Conservation (phyloP, 2,113 vertebrate species). For the Heptranchias perlo region DNA sequence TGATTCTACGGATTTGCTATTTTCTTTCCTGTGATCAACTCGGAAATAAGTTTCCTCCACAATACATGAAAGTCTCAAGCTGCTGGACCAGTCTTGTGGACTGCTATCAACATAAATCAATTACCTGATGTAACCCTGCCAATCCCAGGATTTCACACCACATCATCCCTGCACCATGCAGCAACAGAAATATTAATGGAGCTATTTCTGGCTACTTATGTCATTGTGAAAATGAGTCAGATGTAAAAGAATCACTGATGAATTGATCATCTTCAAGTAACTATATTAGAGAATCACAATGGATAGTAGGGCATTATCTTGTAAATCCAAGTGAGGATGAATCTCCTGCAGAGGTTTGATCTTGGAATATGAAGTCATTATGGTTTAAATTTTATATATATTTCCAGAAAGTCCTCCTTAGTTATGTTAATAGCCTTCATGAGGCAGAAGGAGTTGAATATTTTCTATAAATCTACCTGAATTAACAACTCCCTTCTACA, state of each 20-base stretch:
- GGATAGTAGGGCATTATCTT: background rate
- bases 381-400: background rate
- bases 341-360: background rate
- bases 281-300: background rate
- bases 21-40: constrained; percentile 7
- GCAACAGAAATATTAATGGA: background rate
- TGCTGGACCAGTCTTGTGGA: background rate
- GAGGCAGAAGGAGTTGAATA: background rate
- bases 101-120: background rate
- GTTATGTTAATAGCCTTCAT: background rate
- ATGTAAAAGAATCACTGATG: background rate
- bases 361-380: background rate
- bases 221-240: background rate
- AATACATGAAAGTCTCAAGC: background rate
- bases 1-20: background rate
- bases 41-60: background rate
- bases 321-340: background rate
- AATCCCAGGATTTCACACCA: background rate
- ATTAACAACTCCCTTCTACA: background rate
- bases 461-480: background rate
- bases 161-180: background rate
- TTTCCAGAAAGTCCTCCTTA: background rate
- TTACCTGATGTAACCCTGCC: background rate
- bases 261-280: background rate
- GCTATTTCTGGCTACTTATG: background rate